phyloP scores from a whole-genome alignment of 1,140 invertebrate genomes.

The Brachionus manjavacas region DNA sequence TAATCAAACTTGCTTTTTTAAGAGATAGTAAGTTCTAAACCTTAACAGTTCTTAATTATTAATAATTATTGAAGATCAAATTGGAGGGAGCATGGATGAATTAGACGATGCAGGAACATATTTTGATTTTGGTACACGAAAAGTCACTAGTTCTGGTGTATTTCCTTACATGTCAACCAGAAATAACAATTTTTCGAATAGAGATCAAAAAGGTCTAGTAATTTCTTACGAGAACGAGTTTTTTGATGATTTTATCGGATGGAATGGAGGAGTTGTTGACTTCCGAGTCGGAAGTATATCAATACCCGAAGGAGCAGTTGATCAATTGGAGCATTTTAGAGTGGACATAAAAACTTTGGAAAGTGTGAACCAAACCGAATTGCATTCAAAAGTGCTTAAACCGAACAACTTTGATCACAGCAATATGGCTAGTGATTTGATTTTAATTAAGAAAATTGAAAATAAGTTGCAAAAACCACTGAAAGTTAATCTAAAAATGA shows the following conservation, averaged over 20 bases:
- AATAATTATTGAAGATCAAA: slow-evolving; percentile 1
- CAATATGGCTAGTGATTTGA: slow-evolving; percentile 5
- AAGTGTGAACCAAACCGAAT: neutral
- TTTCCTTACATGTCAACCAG: slow-evolving; percentile 55
- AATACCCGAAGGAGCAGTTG: neutral
- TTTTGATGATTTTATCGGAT: slow-evolving; percentile 18
- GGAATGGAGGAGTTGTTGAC: neutral
- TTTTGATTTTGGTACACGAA: slow-evolving; percentile 51
- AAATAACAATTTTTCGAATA: slow-evolving; percentile 57
- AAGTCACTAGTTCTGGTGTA: slow-evolving; percentile 47
- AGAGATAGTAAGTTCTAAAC: neutral
- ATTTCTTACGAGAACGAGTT: neutral
- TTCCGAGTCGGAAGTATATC: neutral
- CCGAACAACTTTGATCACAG: slow-evolving; percentile 19
- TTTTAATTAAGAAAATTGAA: neutral
- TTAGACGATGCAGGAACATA: slow-evolving; percentile 56
- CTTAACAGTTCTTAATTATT: neutral
- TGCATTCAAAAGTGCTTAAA: neutral
- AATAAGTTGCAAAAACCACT: neutral
- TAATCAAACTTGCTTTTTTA: neutral
- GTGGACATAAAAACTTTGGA: neutral
- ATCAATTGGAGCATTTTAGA: neutral
- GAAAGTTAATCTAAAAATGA: neutral
- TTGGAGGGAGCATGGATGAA: slow-evolving; percentile 43
- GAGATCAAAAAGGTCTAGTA: slow-evolving; percentile 49